Percentiles rank a stretch among this genome's conserved stretches.
These are phyloP conservation scores for Serinus canaria DNA, from an alignment of 2,113 vertebrate genomes.

Conservation along the genomic window DNA sequence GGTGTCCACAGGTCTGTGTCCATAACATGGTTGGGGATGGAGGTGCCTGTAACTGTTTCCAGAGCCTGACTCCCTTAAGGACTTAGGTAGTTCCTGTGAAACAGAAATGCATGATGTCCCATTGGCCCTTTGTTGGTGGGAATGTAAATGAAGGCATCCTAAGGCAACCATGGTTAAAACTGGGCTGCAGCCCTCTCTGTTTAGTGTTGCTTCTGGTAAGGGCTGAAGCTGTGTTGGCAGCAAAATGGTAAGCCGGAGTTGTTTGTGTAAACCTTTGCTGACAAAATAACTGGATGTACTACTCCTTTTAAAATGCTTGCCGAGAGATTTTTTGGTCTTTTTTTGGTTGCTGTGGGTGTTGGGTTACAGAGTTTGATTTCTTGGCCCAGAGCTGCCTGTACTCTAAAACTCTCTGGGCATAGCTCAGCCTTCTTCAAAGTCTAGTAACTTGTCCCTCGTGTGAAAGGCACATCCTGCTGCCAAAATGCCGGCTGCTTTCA, in stretches of 20 bases:
- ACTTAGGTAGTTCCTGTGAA: not conserved
- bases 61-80: not conserved
- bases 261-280: constrained; percentile 24
- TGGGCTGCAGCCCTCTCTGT: not conserved
- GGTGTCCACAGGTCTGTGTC: not conserved
- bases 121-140: not conserved
- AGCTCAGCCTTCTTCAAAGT: constrained; percentile 10
- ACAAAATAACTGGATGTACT: not conserved
- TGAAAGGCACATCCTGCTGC: not conserved
- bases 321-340: not conserved
- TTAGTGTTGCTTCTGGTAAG: not conserved
- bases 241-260: not conserved
- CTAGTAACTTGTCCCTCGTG: not conserved
- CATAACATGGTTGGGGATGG: accelerated
- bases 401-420: not conserved
- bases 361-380: not conserved
- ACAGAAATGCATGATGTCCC: accelerated
- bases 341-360: not conserved
- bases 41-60: not conserved
- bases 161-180: not conserved
- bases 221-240: not conserved
- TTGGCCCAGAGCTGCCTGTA: not conserved
- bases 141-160: accelerated
- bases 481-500: constrained; percentile 4
- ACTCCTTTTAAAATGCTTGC: not conserved